Conservation (phyloP, 1,140 invertebrate species). For the Drosophila sp. region DNA sequence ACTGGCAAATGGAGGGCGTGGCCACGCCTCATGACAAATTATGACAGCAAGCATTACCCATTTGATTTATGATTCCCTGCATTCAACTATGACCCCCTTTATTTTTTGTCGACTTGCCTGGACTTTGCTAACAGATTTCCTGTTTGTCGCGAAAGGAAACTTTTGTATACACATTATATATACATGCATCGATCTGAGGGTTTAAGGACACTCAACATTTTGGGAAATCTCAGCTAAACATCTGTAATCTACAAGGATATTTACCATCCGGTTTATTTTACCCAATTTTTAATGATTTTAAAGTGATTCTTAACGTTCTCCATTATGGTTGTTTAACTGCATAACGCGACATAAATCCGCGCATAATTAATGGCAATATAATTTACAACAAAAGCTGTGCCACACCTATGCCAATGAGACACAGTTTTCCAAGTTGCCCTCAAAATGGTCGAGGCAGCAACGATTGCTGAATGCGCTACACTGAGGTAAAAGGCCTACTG, state of each 20-base stretch:
- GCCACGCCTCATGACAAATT: slow-evolving; percentile 70
- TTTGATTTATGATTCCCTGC: slow-evolving; percentile 69
- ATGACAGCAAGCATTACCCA: slow-evolving; percentile 71
- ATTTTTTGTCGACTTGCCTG: not conserved
- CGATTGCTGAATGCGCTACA: slow-evolving; percentile 32
- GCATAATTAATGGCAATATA: slow-evolving; percentile 78
- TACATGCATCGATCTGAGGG: not conserved
- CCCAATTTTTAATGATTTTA: slow-evolving; percentile 65
- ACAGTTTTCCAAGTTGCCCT: not conserved
- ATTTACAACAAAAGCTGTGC: slow-evolving; percentile 63
- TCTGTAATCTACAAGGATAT: slow-evolving; percentile 6
- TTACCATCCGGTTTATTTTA: slow-evolving; percentile 27
- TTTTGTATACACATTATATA: slow-evolving; percentile 15
- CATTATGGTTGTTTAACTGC: slow-evolving; percentile 68
- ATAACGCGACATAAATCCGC: slow-evolving; percentile 63
- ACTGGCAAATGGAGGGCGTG: slow-evolving; percentile 56
- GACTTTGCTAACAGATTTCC: slow-evolving; percentile 50
- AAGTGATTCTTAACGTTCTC: slow-evolving; percentile 75
- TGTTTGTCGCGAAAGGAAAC: slow-evolving; percentile 28
- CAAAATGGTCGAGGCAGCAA: not conserved
- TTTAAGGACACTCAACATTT: slow-evolving; percentile 1
- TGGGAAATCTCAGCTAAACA: slow-evolving; percentile 8
- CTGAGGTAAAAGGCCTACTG: too few relatives aligned
- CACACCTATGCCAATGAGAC: slow-evolving; percentile 10
- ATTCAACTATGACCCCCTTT: slow-evolving; percentile 73